These are phyloP conservation scores for Cryptophagus acutangulus DNA, from an alignment of 2,888 invertebrate species.

Conservation along the genomic window DNA sequence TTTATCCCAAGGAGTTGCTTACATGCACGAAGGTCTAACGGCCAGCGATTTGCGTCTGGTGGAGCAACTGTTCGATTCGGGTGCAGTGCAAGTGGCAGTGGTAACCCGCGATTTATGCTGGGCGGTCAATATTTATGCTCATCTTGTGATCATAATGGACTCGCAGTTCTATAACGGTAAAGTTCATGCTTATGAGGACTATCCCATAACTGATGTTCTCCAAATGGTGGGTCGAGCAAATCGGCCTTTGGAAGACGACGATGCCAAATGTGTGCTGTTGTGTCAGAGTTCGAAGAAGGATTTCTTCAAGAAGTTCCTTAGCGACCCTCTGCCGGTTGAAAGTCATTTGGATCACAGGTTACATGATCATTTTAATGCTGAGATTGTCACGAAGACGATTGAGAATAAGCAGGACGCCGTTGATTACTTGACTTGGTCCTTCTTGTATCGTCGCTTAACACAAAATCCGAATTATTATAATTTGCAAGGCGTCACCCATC, in stretches of 20 bases:
- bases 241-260: conserved; percentile 84
- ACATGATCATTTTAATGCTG: conserved; percentile 99
- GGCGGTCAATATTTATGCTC: conserved; percentile 84
- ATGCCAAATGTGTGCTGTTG: conserved; percentile 92
- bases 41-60: conserved; percentile 82
- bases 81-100: conserved; percentile 89
- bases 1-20: conserved; percentile 91
- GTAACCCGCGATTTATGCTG: conserved; percentile 90
- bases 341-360: conserved; percentile 96
- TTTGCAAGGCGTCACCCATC: conserved; percentile 91
- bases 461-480: conserved; percentile 99
- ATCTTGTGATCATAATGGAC: conserved; percentile 96
- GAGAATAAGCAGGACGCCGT: conserved; percentile 99
- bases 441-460: conserved; percentile 91
- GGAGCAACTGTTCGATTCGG: conserved; percentile 88
- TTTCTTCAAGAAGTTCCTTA: conserved; percentile 96
- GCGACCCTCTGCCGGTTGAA: conserved; percentile 93
- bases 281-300: conserved; percentile 98
- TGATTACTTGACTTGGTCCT: conserved; percentile 99
- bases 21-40: conserved; percentile 91
- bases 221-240: conserved; percentile 98
- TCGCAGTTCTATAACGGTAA: conserved; percentile 89
- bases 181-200: conserved; percentile 88
- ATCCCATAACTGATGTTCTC: conserved; percentile 92
- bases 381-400: conserved; percentile 98